Evolutionary conservation across 2,113 vertebrate species (phyloP), one percentile per base, ranked within the genome.

Genomic region (Cyprinodon brontotheroides): DNA sequence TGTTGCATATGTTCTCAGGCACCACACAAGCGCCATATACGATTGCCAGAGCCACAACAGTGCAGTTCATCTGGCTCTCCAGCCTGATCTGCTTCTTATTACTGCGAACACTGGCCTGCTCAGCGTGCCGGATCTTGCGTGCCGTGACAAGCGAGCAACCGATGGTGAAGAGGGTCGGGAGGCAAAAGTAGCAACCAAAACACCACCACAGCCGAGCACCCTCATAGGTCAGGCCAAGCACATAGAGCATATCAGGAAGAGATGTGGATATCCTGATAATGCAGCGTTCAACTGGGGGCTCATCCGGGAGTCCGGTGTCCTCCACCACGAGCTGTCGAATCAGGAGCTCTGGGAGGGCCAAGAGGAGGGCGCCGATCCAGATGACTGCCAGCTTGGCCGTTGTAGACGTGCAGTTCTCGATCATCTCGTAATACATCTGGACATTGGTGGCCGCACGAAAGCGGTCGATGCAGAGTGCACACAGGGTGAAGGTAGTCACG

Each of bases 381-480:
- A 99, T 99, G 11, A 99, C 98, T 0, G 97, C 98, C 0, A 99
- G 94, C 74, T 99, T 99, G 82, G 97, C 97, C 0, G 97, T 96
- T 0, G 97, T 98, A 0, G 98, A 99, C 1, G 96, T 95, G 75
- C 98, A 99, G 90, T 97, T 99, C 83, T 99, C 98, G 0, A 99
- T 99, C 96, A 98, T 98, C 89, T 99, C 98, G 0, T 99, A 99
- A 75, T 99, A 98, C 97, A 99, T 98, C 92, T 99, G 98, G 40
- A 99, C 98, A 0, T 99, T 99, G 87, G 97, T 98, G 88, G 98
- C 98, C 0, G 98, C 97, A 0, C 97, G 96, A 74, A 99, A 99
- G 0, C 98, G 96, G 89, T 99, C 98, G 0, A 99, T 98, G 86
- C 98, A 99, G 38, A 99, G 95, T 0, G 98, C 98, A 0, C 97